Conservation (phyloP, 2,888 invertebrate genomes). For the Lepas anatifera region DNA sequence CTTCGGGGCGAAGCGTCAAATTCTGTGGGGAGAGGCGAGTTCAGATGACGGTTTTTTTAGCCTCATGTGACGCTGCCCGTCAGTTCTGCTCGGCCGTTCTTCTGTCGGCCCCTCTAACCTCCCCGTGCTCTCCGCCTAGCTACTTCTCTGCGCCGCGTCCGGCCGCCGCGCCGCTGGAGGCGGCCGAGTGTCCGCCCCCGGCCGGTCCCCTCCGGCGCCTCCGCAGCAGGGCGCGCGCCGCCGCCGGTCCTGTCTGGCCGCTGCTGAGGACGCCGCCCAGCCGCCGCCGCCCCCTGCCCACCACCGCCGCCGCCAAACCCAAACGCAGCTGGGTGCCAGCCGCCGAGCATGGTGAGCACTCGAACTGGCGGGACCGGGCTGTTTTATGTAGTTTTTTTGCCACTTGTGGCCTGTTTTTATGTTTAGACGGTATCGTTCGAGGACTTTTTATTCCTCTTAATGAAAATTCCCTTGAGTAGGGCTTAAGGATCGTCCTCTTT, state of each 20-base stretch:
- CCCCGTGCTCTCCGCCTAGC: background rate
- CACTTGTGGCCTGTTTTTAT: no score
- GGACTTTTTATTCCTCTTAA: no score
- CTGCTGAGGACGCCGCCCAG: background rate
- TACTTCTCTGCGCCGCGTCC: background rate
- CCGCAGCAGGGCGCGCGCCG: background rate
- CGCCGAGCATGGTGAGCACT: background rate
- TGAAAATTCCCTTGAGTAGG: no score
- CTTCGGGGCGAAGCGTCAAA: background rate
- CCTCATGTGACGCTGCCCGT: background rate
- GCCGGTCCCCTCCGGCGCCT: background rate
- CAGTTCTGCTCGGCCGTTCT: no score
- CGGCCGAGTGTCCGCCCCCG: slow-evolving; percentile 1
- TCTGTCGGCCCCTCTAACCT: no score
- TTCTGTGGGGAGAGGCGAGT: background rate
- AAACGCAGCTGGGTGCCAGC: background rate
- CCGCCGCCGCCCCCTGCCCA: background rate
- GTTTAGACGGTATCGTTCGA: no score
- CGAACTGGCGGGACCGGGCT: no score
- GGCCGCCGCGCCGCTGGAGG: background rate
- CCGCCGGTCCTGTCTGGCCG: background rate
- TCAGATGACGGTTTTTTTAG: background rate
- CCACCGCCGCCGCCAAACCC: no score
- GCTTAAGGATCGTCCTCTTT: no score
- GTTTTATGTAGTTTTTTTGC: no score